phyloP scores from a whole-genome alignment of 2,888 invertebrate genomes.

The Phorcus lineatus region DNA sequence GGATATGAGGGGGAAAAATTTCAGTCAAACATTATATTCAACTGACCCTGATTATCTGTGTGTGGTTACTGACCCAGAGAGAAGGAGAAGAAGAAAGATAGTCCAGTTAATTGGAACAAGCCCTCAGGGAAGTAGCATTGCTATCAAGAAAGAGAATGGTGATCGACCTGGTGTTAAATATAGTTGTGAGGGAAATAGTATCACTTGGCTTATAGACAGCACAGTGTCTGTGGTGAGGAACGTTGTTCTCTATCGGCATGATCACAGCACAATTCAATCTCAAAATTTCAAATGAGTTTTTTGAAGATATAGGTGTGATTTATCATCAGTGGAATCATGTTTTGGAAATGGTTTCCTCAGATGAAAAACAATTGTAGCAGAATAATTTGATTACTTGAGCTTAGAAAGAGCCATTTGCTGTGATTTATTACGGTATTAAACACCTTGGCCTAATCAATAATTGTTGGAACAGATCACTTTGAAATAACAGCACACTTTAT shows the following conservation, averaged over 20 bases:
- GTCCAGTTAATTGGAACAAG: not conserved
- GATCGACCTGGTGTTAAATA: conserved; percentile 14
- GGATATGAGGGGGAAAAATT: not conserved
- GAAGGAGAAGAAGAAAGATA: not conserved
- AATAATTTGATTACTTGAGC: conserved; percentile 3
- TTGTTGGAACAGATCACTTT: not conserved
- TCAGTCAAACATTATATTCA: not conserved
- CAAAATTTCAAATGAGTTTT: too few relatives aligned
- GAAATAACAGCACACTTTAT: not conserved
- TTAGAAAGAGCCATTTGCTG: not conserved
- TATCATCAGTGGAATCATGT: not conserved
- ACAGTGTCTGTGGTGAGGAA: too few relatives aligned
- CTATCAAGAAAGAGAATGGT: not conserved
- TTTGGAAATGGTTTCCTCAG: not conserved
- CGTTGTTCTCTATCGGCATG: too few relatives aligned
- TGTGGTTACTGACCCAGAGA: not conserved
- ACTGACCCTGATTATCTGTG: not conserved
- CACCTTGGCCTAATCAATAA: conserved; percentile 10
- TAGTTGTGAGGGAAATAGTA: conserved; percentile 9
- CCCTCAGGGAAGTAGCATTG: not conserved
- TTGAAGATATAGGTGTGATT: too few relatives aligned
- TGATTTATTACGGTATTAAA: conserved; percentile 14
- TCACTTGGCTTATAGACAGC: not conserved
- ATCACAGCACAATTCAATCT: too few relatives aligned
- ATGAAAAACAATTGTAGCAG: conserved; percentile 14